A percentile compares a stretch with the other conserved stretches of the same genome.
Conservation (phyloP, 2,113 vertebrate genomes). For the Tachysurus vachellii region DNA sequence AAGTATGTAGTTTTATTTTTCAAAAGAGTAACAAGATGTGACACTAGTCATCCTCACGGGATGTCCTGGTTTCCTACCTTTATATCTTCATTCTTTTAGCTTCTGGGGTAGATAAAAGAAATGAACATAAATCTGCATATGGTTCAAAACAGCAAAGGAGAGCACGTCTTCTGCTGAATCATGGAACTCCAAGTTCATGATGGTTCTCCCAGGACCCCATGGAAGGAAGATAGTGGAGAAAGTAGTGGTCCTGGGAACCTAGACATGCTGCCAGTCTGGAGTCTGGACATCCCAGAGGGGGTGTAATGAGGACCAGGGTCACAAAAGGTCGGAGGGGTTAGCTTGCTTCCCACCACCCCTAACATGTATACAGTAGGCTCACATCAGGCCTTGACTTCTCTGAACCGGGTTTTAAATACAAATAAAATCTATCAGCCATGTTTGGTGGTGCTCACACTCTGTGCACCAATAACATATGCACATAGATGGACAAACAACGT, state of each 20-base stretch:
- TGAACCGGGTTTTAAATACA: conserved; percentile 44
- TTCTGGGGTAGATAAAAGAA: not conserved
- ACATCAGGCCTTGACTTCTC: conserved; percentile 82
- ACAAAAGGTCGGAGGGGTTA: conserved; percentile 82
- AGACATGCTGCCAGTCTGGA: conserved; percentile 76
- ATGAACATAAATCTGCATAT: not conserved
- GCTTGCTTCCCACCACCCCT: conserved; percentile 84
- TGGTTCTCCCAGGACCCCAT: conserved; percentile 18
- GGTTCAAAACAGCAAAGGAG: not conserved
- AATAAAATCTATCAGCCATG: not conserved
- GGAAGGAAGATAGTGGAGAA: not conserved
- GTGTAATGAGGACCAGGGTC: conserved; percentile 71
- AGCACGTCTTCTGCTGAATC: not conserved
- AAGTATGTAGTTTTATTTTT: conserved; percentile 16
- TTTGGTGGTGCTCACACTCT: conserved; percentile 51
- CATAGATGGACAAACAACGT: conserved; percentile 8
- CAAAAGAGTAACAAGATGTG: not conserved
- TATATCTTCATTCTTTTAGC: not conserved
- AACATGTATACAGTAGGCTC: conserved; percentile 77
- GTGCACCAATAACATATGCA: conserved; percentile 64
- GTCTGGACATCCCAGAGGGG: conserved; percentile 73
- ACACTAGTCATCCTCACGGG: conserved; percentile 36
- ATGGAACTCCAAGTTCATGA: not conserved
- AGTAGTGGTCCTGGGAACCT: conserved; percentile 51
- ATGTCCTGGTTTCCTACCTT: not conserved